Evolutionary conservation across 2,888 invertebrate genomes (phyloP), one percentile per base, ranked within the genome.

Genomic region (Stenolophus ochropezus): DNA sequence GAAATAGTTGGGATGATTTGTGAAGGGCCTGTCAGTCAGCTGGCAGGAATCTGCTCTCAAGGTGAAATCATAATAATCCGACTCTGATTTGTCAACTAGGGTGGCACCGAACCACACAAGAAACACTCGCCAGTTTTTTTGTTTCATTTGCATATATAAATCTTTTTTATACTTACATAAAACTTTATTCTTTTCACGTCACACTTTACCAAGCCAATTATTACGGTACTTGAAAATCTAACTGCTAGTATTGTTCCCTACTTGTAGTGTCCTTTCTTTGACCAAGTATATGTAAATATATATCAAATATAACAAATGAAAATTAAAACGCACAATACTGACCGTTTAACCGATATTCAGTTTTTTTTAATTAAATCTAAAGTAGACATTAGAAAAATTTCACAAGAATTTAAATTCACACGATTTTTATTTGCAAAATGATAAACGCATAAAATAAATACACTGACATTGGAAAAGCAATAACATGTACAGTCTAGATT

Each of bases 81-180:
- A 69, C 65, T 69, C 65, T 69, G 65, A 69, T 69, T 69, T 69
- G 65, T 69, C 65, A 69, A 69, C 65, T 69, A 69, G 65, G 65
- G 65, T 69, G 65, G 65, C 65, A 69, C 65, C 27, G 33, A 69
- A 69, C 65, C 65, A 69, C 65, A 69, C 65, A 69, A 65, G 61
- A 65, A 69, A 69, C 42, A 27, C 61, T 61, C 61, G 65, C 65
- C 21, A 69, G 65, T 33, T 69, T 69, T 69, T 69, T 69, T 69
- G 65, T 33, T 69, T 69, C 65, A 69, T 69, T 69, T 69, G 65
- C 65, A 69, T 69, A 33, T 69, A 69, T 69, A 69, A 69, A 69
- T 69, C 65, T 33, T 69, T n/a, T 65, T 69, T 69, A 69, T 69
- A 69, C 65, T 61, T 69, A 69, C 65, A 69, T 69, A 69, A 69